Evolutionary conservation across 2,113 vertebrate genomes (phyloP).

Genomic region (Scomber japonicus): DNA sequence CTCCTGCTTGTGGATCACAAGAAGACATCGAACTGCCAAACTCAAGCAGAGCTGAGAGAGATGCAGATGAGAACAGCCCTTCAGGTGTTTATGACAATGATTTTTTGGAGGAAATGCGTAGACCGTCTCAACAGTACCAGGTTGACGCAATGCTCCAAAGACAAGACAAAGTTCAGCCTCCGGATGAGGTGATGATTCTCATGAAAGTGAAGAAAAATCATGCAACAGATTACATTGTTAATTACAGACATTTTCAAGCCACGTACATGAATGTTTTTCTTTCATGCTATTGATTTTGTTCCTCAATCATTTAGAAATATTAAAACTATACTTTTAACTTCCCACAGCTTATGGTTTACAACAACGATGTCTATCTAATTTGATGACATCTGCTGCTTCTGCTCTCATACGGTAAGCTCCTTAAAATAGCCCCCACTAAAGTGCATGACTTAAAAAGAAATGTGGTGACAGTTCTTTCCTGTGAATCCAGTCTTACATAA

Average conservation of each 20-base stretch:
- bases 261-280: too few relatives aligned
- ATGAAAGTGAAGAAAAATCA: neutral
- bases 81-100: slow-evolving; percentile 43
- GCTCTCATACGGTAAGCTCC: neutral
- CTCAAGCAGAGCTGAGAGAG: neutral
- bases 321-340: neutral
- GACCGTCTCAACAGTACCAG: neutral
- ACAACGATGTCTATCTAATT: neutral
- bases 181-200: neutral
- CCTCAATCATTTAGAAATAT: neutral
- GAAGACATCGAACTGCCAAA: neutral
- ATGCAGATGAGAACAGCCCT: slow-evolving; percentile 12
- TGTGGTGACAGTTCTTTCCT: neutral
- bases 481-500: neutral
- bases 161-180: accelerated
- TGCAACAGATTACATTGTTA: neutral
- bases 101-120: neutral
- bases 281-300: neutral
- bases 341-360: neutral
- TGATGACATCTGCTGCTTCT: neutral
- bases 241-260: too few relatives aligned
- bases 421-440: neutral
- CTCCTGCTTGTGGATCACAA: neutral
- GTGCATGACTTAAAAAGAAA: neutral
- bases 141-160: accelerated